These are phyloP conservation scores for Hyperoplus immaculatus DNA, from an alignment of 2,797 vertebrate genomes.

Conservation along the genomic window DNA sequence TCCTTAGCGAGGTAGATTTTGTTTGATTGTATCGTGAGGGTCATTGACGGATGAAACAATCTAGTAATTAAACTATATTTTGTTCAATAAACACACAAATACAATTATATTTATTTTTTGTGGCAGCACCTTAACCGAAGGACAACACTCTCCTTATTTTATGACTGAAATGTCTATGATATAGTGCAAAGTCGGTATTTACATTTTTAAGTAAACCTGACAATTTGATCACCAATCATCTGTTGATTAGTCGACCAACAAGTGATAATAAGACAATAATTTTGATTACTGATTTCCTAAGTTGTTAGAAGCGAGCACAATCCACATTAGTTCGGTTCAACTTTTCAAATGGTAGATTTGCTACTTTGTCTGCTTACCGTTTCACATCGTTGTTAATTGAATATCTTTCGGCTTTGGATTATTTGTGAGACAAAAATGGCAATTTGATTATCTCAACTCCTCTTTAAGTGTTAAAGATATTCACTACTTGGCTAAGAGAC, in stretches of 20 bases:
- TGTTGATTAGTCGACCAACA: not conserved
- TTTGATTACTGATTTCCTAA: not conserved
- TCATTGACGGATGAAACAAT: constrained; percentile 9
- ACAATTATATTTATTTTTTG: not conserved
- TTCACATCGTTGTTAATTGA: not conserved
- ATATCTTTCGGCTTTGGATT: not conserved
- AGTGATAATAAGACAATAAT: too few species aligned
- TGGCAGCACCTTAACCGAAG: constrained; percentile 1
- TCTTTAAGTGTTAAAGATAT: not conserved
- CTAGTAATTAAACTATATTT: constrained; percentile 7
- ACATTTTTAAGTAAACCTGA: not conserved
- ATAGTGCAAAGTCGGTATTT: not conserved
- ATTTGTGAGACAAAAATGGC: not conserved
- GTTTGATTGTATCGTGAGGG: constrained; percentile 37
- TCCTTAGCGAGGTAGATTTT: constrained; percentile 30
- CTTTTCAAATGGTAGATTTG: not conserved
- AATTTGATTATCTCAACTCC: not conserved
- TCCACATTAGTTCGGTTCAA: not conserved
- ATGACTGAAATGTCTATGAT: not conserved
- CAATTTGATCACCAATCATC: too few species aligned
- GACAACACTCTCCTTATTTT: not conserved
- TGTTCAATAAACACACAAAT: not conserved
- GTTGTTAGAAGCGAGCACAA: not conserved
- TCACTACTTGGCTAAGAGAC: not conserved
- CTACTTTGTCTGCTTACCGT: not conserved